Percentiles rank a stretch among this genome's conserved stretches.
Conservation (phyloP, 2,797 vertebrate species). For the Ispidina lecontei region DNA sequence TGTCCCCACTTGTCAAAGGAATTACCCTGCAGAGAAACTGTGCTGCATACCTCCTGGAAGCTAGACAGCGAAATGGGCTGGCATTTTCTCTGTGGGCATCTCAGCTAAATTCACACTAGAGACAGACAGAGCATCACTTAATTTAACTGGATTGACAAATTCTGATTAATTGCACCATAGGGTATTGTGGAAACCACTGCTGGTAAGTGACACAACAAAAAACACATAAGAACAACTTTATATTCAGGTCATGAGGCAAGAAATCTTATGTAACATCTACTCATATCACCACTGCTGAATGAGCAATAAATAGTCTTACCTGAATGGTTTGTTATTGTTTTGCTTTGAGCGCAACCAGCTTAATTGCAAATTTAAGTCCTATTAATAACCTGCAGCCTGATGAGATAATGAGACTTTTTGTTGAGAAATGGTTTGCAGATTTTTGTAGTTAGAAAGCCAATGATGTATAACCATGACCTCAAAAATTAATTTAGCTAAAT, state of each 20-base stretch:
- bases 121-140: not conserved
- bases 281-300: not conserved
- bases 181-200: not conserved
- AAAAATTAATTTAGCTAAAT: constrained; percentile 5
- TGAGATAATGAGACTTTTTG: not conserved
- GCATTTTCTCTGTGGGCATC: not conserved
- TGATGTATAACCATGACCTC: not conserved
- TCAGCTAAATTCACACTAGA: not conserved
- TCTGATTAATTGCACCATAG: not conserved
- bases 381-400: constrained; percentile 12
- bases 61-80: not conserved
- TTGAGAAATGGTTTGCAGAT: not conserved
- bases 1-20: not conserved
- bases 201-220: not conserved
- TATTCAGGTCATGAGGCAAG: not conserved
- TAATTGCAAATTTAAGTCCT: constrained; percentile 7
- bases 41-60: not conserved
- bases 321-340: not conserved
- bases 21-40: not conserved
- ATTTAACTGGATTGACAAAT: not conserved
- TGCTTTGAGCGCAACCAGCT: not conserved
- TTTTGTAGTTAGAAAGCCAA: not conserved
- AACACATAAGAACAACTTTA: not conserved
- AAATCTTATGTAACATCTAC: not conserved
- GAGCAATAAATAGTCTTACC: not conserved